Evolutionary conservation across 1,140 invertebrate species (phyloP).

Genomic region (Hestina assimilis): DNA sequence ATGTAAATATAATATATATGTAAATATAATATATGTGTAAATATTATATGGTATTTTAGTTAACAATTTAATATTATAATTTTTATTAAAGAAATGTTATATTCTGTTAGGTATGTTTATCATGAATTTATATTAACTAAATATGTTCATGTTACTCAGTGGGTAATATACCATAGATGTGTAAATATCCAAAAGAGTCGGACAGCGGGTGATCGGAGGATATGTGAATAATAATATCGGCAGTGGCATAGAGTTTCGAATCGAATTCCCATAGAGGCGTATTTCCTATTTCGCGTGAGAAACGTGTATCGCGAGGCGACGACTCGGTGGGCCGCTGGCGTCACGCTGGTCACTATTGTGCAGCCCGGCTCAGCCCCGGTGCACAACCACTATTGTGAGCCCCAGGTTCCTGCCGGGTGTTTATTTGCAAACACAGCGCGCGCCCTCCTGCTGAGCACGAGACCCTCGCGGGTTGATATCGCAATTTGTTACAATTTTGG

Average conservation of each 20-base stretch:
- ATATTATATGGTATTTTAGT: no score
- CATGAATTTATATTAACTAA: slow-evolving; percentile 4
- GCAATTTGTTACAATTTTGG: slow-evolving; percentile 59
- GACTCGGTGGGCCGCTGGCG: slow-evolving; percentile 37
- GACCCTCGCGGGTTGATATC: slow-evolving; percentile 45
- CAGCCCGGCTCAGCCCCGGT: slow-evolving; percentile 38
- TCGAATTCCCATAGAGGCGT: slow-evolving; percentile 50
- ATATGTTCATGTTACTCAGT: slow-evolving; percentile 21
- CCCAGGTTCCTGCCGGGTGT: slow-evolving; percentile 53
- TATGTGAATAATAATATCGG: slow-evolving; percentile 42
- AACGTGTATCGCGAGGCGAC: slow-evolving; percentile 36
- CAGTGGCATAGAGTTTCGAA: slow-evolving; percentile 31
- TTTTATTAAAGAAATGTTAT: not conserved
- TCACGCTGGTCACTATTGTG: slow-evolving; percentile 60
- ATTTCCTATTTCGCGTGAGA: slow-evolving; percentile 64
- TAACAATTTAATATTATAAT: no score
- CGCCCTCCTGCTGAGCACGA: slow-evolving; percentile 41
- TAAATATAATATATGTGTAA: no score
- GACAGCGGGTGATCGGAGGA: slow-evolving; percentile 36
- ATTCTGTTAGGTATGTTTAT: not conserved
- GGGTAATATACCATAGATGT: slow-evolving; percentile 18
- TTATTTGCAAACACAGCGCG: slow-evolving; percentile 64
- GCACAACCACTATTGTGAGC: slow-evolving; percentile 37
- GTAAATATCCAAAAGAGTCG: slow-evolving; percentile 27
- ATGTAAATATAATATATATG: no score